Percentiles rank a stretch among this genome's conserved stretches.
Conservation (phyloP, 2,888 invertebrate species). For the Drosophila helvetica region DNA sequence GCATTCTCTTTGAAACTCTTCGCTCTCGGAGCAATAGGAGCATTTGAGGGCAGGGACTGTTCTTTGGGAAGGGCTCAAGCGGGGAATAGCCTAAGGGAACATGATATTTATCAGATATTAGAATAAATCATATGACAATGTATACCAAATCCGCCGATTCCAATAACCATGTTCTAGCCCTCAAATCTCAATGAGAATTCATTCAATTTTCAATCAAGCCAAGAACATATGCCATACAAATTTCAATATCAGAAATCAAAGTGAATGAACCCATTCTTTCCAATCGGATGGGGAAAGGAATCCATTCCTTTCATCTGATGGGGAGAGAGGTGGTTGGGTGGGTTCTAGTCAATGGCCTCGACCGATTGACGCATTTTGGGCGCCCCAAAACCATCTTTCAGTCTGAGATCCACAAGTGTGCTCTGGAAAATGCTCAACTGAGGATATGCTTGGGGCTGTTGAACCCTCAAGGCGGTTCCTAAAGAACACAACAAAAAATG, state of each 20-base stretch:
- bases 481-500: constrained; percentile 33
- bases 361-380: not conserved
- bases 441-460: constrained; percentile 3
- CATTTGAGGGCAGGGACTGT: too few relatives aligned
- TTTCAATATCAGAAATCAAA: not conserved
- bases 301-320: not conserved
- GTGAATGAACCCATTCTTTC: not conserved
- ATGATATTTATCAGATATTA: too few relatives aligned
- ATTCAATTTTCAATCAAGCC: too few relatives aligned
- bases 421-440: constrained; percentile 9
- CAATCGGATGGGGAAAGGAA: too few relatives aligned
- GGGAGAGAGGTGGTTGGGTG: not conserved
- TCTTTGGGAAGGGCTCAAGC: too few relatives aligned
- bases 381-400: not conserved
- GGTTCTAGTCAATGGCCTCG: not conserved
- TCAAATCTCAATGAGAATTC: too few relatives aligned
- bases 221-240: not conserved
- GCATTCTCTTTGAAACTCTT: too few relatives aligned
- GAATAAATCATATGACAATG: too few relatives aligned
- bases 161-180: too few relatives aligned
- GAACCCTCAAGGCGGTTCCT: constrained; percentile 31
- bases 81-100: too few relatives aligned
- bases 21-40: too few relatives aligned
- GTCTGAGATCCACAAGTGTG: not conserved
- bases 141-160: too few relatives aligned